Base-by-base conservation (phyloP, 1,140 invertebrate species). In the Fopius arisanus region DNA sequence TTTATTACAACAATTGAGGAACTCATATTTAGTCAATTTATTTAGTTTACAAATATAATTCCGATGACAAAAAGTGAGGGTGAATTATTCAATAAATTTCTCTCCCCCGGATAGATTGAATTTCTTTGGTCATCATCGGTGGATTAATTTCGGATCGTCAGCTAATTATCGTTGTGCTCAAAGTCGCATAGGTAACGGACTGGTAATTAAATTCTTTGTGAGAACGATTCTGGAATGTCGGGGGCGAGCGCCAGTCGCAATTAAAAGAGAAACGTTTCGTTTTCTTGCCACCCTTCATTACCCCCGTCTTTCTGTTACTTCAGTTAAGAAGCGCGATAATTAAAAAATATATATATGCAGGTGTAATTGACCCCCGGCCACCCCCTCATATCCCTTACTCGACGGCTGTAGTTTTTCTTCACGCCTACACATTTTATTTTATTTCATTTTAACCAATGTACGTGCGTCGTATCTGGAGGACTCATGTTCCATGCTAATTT, bases 131-230 rank as follows among this genome's bases (percentile, higher is more conserved):
- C 63, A 66, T 33, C 31, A 31, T 66, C 29, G 31, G 28, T 33
- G 23, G 40, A 51, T 28, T 68, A 48, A 68, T 68, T 68, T 48
- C 41, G 37, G 37, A 33, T 31, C n/a, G 43, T 26, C 19, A 48
- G 33, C 41, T 70, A 59, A 70, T 70, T 70, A 70, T 70, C 67
- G 67, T 68, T n/a, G 40, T 31, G 67, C 43, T 29, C 16, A 26
- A 26, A 33, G 26, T 37, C 48, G 26, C 28, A 69, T 31, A 33
- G 67, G 28, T 48, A 51, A 31, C 69, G 74, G 79, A 79, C 78
- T 78, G 82, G 84, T 86, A 87, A 87, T 88, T 86, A 87, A 86
- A 87, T 86, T 87, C 84, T 86, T 87, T 84, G 80, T 81, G 80
- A 86, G 82, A 87, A 87, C 83, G 84, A 86, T 85, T 80, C 83